Evolutionary conservation across 2,888 invertebrate species (phyloP).

Genomic region (Heliconius ismenius): DNA sequence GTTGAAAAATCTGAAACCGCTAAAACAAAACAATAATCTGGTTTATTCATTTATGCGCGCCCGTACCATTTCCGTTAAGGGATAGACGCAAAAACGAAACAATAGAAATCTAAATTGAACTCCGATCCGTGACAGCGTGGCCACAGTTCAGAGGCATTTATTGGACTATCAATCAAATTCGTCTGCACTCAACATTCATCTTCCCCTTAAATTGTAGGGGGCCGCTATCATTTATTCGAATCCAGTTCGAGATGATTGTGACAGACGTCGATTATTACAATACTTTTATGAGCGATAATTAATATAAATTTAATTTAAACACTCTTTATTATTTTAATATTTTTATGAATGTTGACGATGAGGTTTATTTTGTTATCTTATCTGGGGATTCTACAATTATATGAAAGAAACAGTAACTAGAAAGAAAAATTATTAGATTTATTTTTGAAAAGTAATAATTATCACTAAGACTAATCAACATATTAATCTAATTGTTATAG

Average conservation of each 20-base stretch:
- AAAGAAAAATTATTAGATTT: too few relatives aligned
- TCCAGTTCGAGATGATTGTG: constrained; percentile 41
- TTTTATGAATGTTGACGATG: too few relatives aligned
- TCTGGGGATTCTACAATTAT: not conserved
- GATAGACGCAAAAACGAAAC: constrained; percentile 70
- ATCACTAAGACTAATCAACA: not conserved
- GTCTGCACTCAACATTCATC: constrained; percentile 52
- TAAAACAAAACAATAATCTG: constrained; percentile 67
- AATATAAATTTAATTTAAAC: constrained; percentile 7
- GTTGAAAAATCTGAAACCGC: constrained; percentile 54
- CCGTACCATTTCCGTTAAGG: constrained; percentile 61
- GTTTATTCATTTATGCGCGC: constrained; percentile 71
- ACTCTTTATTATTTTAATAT: not conserved
- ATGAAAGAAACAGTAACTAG: too few relatives aligned
- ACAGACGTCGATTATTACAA: constrained; percentile 37
- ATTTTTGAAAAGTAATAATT: too few relatives aligned
- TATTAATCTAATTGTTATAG: not conserved
- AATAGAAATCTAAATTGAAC: constrained; percentile 71
- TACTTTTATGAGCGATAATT: not conserved
- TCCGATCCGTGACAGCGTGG: constrained; percentile 64
- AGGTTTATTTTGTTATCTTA: not conserved
- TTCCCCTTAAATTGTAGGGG: constrained; percentile 50
- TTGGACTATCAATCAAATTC: constrained; percentile 70
- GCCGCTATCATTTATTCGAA: constrained; percentile 41
- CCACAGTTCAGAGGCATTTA: constrained; percentile 58